These are phyloP conservation scores for Phoxinus phoxinus DNA, from an alignment of 2,113 vertebrate genomes.

Conservation along the genomic window DNA sequence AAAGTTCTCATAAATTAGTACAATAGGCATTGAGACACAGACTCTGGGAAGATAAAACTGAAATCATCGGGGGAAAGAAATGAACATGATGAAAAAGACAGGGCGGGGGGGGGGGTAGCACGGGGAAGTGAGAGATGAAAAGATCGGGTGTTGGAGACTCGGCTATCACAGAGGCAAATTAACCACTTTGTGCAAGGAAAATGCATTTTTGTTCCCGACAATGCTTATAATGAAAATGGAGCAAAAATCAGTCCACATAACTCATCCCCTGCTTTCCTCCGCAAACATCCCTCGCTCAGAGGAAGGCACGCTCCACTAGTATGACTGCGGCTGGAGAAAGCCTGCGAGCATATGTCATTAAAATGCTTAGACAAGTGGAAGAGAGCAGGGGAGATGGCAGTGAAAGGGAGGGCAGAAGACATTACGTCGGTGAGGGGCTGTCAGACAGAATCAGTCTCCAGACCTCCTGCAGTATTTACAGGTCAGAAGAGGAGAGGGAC, in stretches of 20 bases:
- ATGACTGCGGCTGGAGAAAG: slow-evolving; percentile 64
- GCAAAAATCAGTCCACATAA: slow-evolving; percentile 55
- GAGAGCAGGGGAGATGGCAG: slow-evolving; percentile 62
- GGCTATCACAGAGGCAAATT: slow-evolving; percentile 67
- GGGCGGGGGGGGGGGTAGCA: neutral
- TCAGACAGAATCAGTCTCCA: slow-evolving; percentile 73
- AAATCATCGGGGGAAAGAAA: slow-evolving; percentile 68
- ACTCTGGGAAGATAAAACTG: slow-evolving; percentile 75
- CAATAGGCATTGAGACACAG: slow-evolving; percentile 75
- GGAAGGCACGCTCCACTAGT: slow-evolving; percentile 66
- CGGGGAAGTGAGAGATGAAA: slow-evolving; percentile 60
- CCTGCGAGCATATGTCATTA: slow-evolving; percentile 71
- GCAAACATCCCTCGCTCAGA: slow-evolving; percentile 63
- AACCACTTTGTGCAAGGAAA: slow-evolving; percentile 61
- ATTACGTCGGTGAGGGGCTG: slow-evolving; percentile 64
- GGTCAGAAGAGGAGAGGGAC: slow-evolving; percentile 45
- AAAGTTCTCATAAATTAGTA: slow-evolving; percentile 74
- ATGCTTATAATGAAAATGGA: slow-evolving; percentile 64
- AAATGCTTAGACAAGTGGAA: slow-evolving; percentile 76
- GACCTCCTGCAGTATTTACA: slow-evolving; percentile 56
- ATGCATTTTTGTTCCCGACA: slow-evolving; percentile 66
- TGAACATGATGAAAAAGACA: slow-evolving; percentile 31
- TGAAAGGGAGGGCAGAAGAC: slow-evolving; percentile 57
- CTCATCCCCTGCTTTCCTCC: slow-evolving; percentile 53
- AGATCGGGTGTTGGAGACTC: slow-evolving; percentile 49